Evolutionary conservation across 2,888 invertebrate genomes (phyloP).

Genomic region (Congeria kusceri): DNA sequence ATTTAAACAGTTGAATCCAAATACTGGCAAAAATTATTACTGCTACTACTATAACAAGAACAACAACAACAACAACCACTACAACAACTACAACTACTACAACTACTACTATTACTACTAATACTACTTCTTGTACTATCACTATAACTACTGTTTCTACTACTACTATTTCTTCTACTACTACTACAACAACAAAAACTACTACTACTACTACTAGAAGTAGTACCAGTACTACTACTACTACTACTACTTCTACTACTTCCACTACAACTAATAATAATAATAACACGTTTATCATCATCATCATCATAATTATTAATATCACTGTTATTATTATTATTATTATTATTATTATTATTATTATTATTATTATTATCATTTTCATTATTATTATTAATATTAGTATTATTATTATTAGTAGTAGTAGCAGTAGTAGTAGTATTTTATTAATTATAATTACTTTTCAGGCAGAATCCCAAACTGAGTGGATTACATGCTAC

Average conservation of each 20-base stretch:
- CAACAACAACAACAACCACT: background rate
- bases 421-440: no score
- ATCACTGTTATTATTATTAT: no score
- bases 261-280: background rate
- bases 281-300: no score
- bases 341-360: no score
- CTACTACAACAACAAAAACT: background rate
- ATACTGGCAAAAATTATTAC: no score
- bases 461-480: slow-evolving; percentile 7
- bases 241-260: slow-evolving; percentile 8
- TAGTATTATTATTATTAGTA: no score
- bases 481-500: slow-evolving; percentile 9
- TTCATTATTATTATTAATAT: no score
- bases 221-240: background rate
- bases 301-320: no score
- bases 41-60: no score
- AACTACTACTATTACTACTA: background rate
- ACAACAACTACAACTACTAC: background rate
- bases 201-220: background rate
- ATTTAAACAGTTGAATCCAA: no score
- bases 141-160: background rate
- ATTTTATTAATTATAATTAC: no score
- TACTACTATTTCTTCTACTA: background rate
- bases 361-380: no score
- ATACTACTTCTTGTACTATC: background rate